Evolutionary conservation across 2,888 invertebrate genomes (phyloP).

Genomic region (Ennomos erosarius): DNA sequence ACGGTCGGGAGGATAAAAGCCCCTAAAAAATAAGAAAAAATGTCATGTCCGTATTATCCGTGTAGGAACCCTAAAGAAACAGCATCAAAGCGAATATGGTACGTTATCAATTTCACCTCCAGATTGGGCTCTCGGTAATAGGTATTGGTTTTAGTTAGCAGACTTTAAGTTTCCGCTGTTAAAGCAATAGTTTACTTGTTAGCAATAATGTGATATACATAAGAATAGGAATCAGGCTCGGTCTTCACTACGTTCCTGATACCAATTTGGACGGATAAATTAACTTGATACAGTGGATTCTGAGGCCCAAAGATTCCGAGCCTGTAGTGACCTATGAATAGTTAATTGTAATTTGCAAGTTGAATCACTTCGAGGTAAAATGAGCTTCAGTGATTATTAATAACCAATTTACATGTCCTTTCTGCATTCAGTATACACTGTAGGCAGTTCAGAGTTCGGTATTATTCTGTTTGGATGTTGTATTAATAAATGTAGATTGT

Average conservation of each 20-base stretch:
- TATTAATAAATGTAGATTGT: too few species aligned
- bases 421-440: constrained; percentile 1
- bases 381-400: constrained; percentile 9
- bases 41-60: constrained; percentile 5
- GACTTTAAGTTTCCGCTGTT: constrained; percentile 22
- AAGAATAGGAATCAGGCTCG: constrained; percentile 15
- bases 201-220: constrained; percentile 19
- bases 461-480: too few species aligned
- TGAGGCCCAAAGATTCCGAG: constrained; percentile 15
- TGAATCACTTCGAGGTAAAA: constrained; percentile 10
- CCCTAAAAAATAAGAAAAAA: neutral
- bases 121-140: constrained; percentile 18
- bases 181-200: constrained; percentile 24
- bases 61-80: constrained; percentile 24
- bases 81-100: constrained; percentile 26
- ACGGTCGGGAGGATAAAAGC: constrained; percentile 8
- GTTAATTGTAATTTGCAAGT: constrained; percentile 29
- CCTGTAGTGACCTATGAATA: constrained; percentile 24
- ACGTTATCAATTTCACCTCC: constrained; percentile 30
- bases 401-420: constrained; percentile 13
- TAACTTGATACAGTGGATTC: constrained; percentile 28
- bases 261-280: constrained; percentile 29
- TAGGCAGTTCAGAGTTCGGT: neutral
- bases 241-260: constrained; percentile 22
- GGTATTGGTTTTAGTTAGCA: constrained; percentile 25